These are phyloP conservation scores for Leptothorax acervorum DNA, from an alignment of 2,888 invertebrate species.

Conservation along the genomic window DNA sequence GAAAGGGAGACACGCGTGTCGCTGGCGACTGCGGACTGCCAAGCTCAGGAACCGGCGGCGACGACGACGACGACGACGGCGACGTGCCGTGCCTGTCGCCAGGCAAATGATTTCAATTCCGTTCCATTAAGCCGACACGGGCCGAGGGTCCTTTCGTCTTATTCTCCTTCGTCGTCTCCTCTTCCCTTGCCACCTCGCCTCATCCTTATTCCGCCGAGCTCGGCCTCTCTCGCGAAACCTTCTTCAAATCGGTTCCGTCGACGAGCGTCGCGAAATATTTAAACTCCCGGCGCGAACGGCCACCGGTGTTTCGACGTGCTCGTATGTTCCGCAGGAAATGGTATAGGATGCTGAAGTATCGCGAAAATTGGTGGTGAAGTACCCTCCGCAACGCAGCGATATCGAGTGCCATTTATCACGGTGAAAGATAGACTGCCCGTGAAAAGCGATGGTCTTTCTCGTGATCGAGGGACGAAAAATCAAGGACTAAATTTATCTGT, in stretches of 20 bases:
- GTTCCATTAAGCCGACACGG: constrained; percentile 75
- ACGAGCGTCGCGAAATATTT: constrained; percentile 71
- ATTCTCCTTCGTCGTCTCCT: constrained; percentile 29
- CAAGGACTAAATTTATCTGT: constrained; percentile 22
- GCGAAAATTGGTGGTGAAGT: constrained; percentile 44
- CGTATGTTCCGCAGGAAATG: constrained; percentile 22
- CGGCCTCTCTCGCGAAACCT: constrained; percentile 66
- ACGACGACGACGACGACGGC: constrained; percentile 24
- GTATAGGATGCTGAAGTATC: constrained; percentile 23
- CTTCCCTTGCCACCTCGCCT: constrained; percentile 13
- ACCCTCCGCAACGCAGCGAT: constrained; percentile 24
- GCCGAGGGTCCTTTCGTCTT: constrained; percentile 58
- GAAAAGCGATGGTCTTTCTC: constrained; percentile 45
- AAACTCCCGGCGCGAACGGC: constrained; percentile 50
- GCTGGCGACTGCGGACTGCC: constrained; percentile 70
- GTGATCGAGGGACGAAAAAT: constrained; percentile 31
- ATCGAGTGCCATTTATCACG: constrained; percentile 48
- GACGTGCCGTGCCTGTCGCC: constrained; percentile 74
- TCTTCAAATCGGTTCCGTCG: constrained; percentile 67
- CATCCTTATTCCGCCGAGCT: constrained; percentile 30
- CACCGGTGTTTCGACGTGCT: not conserved
- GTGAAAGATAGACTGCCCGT: constrained; percentile 38
- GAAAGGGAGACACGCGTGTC: constrained; percentile 21
- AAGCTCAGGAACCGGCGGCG: constrained; percentile 69
- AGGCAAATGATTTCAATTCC: constrained; percentile 76